phyloP scores from a whole-genome alignment of 1,140 invertebrate genomes.

The Cydia fagiglandana region DNA sequence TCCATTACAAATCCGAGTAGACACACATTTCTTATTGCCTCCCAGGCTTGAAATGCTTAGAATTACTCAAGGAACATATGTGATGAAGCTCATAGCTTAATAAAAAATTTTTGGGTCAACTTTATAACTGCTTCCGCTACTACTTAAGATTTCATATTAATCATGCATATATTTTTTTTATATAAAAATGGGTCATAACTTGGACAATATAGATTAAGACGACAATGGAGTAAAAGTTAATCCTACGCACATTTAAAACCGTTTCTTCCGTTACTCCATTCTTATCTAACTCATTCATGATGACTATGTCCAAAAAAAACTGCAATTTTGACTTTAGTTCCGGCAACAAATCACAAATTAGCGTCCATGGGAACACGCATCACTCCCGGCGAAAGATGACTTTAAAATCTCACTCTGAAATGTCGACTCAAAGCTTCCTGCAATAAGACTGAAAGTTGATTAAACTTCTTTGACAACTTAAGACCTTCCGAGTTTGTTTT shows the following conservation, averaged over 20 bases:
- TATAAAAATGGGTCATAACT: slow-evolving; percentile 3
- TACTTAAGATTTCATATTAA: neutral
- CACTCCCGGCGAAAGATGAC: neutral
- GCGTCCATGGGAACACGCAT: neutral
- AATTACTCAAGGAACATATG: too few species aligned
- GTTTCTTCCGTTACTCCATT: slow-evolving; percentile 11
- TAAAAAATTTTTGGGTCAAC: too few species aligned
- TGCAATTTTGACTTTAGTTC: slow-evolving; percentile 16
- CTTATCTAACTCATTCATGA: slow-evolving; percentile 10
- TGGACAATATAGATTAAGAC: slow-evolving; percentile 37
- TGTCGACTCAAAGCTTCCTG: neutral
- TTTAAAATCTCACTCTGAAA: neutral
- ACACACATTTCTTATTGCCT: too few species aligned
- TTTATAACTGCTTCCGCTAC: too few species aligned
- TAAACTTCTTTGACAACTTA: neutral
- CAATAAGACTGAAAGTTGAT: neutral
- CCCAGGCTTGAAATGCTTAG: too few species aligned
- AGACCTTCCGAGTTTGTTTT: neutral
- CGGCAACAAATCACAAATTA: slow-evolving; percentile 20
- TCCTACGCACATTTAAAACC: slow-evolving; percentile 9
- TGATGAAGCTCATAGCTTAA: too few species aligned
- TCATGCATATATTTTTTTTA: slow-evolving; percentile 13
- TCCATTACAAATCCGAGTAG: too few species aligned
- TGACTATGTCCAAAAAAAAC: neutral
- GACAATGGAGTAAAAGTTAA: slow-evolving; percentile 31